phyloP scores from a whole-genome alignment of 53 echinoderm and acorn worm genomes.

The Stichopus horrens region DNA sequence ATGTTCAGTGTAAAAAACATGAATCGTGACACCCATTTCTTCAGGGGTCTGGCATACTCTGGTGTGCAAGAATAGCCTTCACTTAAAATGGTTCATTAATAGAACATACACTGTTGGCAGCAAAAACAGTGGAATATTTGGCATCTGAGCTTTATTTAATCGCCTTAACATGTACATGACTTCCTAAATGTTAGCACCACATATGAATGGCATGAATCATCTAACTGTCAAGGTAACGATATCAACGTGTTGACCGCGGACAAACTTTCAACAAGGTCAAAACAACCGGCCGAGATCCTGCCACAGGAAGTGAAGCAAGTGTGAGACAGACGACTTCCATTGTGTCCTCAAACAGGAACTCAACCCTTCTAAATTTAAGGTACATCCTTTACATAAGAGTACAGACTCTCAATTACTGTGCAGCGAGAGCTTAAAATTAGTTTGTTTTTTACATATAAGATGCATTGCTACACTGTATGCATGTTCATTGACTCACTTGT shows the following conservation, averaged over 20 bases:
- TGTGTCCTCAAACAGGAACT: conserved; percentile 24
- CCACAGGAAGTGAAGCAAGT: conserved; percentile 41
- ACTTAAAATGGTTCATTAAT: too few species aligned
- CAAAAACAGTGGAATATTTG: too few species aligned
- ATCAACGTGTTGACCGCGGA: neutral
- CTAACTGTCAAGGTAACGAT: neutral
- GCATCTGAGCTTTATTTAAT: neutral
- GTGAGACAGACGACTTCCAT: conserved; percentile 33
- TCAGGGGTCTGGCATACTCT: too few species aligned
- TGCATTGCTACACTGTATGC: too few species aligned
- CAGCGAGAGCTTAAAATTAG: too few species aligned
- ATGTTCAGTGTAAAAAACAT: too few species aligned
- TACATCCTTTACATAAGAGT: neutral
- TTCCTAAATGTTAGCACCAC: neutral
- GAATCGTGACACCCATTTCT: too few species aligned
- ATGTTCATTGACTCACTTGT: too few species aligned
- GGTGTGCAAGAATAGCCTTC: too few species aligned
- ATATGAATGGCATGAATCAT: neutral
- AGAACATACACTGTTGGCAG: too few species aligned
- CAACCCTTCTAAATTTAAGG: neutral
- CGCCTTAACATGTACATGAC: neutral
- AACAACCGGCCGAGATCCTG: conserved; percentile 33
- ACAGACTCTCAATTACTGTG: too few species aligned
- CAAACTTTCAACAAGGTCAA: conserved; percentile 22
- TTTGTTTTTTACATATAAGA: too few species aligned